These are phyloP conservation scores for Nomada flava DNA, from an alignment of 2,888 invertebrate species.

Conservation along the genomic window DNA sequence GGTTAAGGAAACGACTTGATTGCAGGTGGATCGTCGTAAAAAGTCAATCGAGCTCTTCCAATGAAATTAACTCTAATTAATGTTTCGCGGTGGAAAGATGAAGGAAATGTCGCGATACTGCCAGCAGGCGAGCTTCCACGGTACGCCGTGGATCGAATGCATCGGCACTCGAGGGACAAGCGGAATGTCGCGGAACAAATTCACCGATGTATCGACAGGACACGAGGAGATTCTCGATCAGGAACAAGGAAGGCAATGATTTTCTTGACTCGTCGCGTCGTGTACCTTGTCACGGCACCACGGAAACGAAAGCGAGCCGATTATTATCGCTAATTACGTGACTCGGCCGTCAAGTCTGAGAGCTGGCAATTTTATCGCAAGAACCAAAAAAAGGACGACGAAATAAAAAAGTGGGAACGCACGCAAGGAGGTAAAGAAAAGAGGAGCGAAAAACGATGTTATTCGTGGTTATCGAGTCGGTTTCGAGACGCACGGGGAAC, in stretches of 20 bases:
- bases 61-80: too few species aligned
- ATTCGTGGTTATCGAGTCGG: slow-evolving; percentile 52
- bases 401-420: background rate
- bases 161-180: background rate
- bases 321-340: slow-evolving; percentile 70
- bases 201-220: slow-evolving; percentile 25
- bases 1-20: too few species aligned
- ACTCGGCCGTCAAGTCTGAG: slow-evolving; percentile 42
- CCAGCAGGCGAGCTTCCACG: background rate
- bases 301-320: slow-evolving; percentile 67
- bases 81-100: background rate
- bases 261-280: slow-evolving; percentile 44
- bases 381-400: slow-evolving; percentile 29
- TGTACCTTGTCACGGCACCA: slow-evolving; percentile 56
- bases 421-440: background rate
- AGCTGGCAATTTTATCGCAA: slow-evolving; percentile 73
- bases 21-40: too few species aligned
- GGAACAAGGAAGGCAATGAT: slow-evolving; percentile 57
- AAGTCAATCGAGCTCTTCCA: too few species aligned
- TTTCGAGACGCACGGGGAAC: slow-evolving; percentile 32
- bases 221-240: slow-evolving; percentile 31
- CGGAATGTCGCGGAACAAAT: slow-evolving; percentile 44
- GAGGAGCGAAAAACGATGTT: slow-evolving; percentile 6
- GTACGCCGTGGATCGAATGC: too few species aligned
- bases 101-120: background rate